A percentile compares a stretch with the other conserved stretches of the same genome.
phyloP scores from a whole-genome alignment of 2,113 vertebrate genomes.

The Laticauda colubrina region DNA sequence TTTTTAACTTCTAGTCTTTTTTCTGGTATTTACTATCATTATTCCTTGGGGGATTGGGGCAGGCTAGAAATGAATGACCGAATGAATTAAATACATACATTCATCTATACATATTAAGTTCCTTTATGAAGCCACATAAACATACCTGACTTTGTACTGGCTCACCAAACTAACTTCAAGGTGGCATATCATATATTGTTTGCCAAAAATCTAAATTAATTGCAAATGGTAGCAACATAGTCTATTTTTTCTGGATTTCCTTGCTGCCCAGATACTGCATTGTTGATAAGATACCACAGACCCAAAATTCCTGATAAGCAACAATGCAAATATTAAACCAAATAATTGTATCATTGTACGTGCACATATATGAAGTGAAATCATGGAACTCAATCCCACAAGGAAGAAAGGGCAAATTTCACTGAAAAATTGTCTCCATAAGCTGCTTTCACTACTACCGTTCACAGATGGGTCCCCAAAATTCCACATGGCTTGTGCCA shows the following conservation, averaged over 20 bases:
- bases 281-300: not conserved
- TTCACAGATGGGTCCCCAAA: not conserved
- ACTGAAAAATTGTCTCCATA: not conserved
- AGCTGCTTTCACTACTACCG: not conserved
- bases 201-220: not conserved
- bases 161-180: not conserved
- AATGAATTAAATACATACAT: not conserved
- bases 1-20: not conserved
- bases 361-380: not conserved
- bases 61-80: not conserved
- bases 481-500: not conserved
- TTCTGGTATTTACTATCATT: not conserved
- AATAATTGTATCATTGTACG: not conserved
- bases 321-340: not conserved
- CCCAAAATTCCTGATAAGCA: not conserved
- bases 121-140: not conserved
- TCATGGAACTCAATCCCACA: not conserved
- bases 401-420: not conserved
- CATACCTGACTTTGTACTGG: not conserved
- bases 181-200: not conserved
- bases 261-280: not conserved
- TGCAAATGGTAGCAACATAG: not conserved
- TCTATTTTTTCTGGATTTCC: not conserved
- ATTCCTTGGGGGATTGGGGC: not conserved
- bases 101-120: not conserved